Evolutionary conservation across 1,140 invertebrate genomes (phyloP).

Genomic region (Orius insidiosus): DNA sequence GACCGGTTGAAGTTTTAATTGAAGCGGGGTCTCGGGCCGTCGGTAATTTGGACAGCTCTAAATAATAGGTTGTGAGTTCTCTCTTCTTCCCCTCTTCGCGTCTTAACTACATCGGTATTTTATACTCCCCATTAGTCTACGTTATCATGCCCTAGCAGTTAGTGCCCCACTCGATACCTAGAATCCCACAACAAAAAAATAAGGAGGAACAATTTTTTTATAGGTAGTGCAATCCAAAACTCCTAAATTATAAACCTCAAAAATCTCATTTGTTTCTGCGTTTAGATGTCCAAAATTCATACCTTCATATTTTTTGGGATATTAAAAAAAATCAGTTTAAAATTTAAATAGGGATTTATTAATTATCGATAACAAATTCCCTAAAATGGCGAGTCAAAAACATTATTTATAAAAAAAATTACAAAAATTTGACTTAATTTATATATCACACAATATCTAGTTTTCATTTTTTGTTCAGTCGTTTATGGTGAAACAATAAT

Average conservation of each 20-base stretch:
- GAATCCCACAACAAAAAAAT: too few species aligned
- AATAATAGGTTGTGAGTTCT: slow-evolving; percentile 10
- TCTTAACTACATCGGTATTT: slow-evolving; percentile 11
- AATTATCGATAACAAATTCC: slow-evolving; percentile 11
- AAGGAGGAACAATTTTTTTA: not conserved
- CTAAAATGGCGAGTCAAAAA: slow-evolving; percentile 11
- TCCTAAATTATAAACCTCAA: not conserved
- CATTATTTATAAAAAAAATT: slow-evolving; percentile 9
- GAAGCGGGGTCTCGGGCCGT: slow-evolving; percentile 1
- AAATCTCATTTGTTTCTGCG: not conserved
- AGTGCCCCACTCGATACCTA: too few species aligned
- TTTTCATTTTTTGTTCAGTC: slow-evolving; percentile 12
- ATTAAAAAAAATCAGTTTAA: too few species aligned
- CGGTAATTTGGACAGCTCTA: slow-evolving; percentile 9
- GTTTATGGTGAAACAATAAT: slow-evolving; percentile 12
- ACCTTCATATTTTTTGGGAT: too few species aligned
- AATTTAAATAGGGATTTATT: slow-evolving; percentile 15
- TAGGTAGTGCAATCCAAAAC: not conserved
- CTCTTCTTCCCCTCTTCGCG: slow-evolving; percentile 1
- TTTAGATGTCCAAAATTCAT: too few species aligned
- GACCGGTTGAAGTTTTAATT: slow-evolving; percentile 16
- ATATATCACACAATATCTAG: slow-evolving; percentile 16
- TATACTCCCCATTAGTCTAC: slow-evolving; percentile 8
- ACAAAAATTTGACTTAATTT: slow-evolving; percentile 16
- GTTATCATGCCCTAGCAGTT: slow-evolving; percentile 5